These are phyloP conservation scores for Triplophysa yarkandensis DNA, from an alignment of 2,797 vertebrate species.

Conservation along the genomic window DNA sequence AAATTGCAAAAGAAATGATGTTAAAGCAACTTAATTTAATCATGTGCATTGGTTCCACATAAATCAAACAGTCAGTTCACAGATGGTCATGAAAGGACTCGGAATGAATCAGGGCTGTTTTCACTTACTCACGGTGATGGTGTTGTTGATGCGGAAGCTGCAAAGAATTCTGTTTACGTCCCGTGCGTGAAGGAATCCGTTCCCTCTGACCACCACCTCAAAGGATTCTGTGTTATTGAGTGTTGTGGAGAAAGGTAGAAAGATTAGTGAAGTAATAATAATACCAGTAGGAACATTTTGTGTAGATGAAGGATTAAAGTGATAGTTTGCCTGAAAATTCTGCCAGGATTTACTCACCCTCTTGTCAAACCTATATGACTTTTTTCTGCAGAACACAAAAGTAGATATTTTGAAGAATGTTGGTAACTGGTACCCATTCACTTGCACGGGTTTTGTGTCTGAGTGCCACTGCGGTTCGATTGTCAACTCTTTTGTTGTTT, in stretches of 20 bases:
- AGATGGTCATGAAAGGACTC: background rate
- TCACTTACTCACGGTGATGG: constrained; percentile 89
- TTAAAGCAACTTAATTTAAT: too few relatives aligned
- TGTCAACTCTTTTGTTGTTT: too few relatives aligned
- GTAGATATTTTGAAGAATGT: too few relatives aligned
- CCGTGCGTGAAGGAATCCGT: constrained; percentile 90
- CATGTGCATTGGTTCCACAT: background rate
- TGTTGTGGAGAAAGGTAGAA: background rate
- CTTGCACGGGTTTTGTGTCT: too few relatives aligned
- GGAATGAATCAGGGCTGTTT: background rate
- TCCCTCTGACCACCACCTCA: constrained; percentile 92
- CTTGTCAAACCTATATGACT: too few relatives aligned
- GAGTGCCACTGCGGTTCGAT: too few relatives aligned
- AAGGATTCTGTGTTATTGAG: constrained; percentile 83
- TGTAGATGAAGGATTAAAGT: background rate
- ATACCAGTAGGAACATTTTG: background rate
- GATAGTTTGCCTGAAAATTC: too few relatives aligned
- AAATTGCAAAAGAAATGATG: too few relatives aligned
- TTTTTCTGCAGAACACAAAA: too few relatives aligned
- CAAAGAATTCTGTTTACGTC: constrained; percentile 92
- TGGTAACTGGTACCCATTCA: too few relatives aligned
- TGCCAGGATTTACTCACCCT: too few relatives aligned
- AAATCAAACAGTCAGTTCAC: background rate
- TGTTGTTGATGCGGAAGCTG: constrained; percentile 97
- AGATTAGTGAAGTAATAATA: background rate